Conservation (phyloP, 2,797 vertebrate genomes). For the Neosilurus hyrtlii region DNA sequence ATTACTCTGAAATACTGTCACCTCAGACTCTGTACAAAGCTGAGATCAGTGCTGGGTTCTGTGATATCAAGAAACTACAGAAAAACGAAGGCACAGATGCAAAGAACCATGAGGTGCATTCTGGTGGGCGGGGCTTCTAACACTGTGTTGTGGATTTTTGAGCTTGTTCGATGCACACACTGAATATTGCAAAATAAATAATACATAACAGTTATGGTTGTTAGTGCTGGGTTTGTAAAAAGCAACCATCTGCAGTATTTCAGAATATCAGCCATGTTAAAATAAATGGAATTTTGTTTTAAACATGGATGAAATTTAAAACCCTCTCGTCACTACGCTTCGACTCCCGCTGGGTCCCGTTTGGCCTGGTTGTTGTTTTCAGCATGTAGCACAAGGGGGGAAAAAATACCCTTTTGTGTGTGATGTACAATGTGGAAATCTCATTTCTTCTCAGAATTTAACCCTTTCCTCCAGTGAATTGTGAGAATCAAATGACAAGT, state of each 20-base stretch:
- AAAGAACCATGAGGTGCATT: background rate
- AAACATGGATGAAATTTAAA: background rate
- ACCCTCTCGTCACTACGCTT: background rate
- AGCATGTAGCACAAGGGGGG: no score
- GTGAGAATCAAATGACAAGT: background rate
- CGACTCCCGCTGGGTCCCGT: background rate
- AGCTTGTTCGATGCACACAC: no score
- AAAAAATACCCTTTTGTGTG: background rate
- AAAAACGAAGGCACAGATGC: constrained; percentile 6
- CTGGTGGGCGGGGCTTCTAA: background rate
- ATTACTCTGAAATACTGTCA: background rate
- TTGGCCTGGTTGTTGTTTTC: background rate
- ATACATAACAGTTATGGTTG: no score
- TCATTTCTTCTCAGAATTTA: background rate
- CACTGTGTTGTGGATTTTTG: background rate
- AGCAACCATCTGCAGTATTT: background rate
- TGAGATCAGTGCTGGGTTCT: no score
- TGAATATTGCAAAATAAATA: background rate
- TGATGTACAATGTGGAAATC: background rate
- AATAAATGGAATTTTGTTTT: background rate
- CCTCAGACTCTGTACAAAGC: background rate
- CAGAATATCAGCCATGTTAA: background rate
- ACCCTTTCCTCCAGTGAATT: background rate
- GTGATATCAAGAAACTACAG: background rate
- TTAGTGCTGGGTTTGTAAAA: background rate